These are phyloP conservation scores for Vulpes lagopus DNA, from an alignment of 2,113 vertebrate species.

Conservation along the genomic window DNA sequence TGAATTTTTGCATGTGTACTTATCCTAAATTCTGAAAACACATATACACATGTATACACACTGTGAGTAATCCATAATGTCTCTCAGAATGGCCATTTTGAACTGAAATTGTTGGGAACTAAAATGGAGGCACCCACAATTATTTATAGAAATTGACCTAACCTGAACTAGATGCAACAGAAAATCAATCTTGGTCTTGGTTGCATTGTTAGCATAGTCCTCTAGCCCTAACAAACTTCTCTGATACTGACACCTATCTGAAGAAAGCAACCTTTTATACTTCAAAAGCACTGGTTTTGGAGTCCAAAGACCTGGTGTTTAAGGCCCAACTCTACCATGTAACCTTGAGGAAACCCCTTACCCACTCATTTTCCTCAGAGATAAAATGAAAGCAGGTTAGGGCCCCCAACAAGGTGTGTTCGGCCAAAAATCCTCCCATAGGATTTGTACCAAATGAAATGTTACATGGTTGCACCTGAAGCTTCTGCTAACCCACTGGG, in stretches of 20 bases:
- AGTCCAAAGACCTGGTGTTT: neutral
- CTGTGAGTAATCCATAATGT: neutral
- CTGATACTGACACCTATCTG: neutral
- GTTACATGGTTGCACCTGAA: neutral
- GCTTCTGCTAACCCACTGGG: neutral
- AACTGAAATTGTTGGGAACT: constrained; percentile 1
- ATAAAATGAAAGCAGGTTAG: neutral
- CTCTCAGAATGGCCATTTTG: neutral
- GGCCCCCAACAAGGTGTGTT: neutral
- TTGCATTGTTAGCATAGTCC: neutral
- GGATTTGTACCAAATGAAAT: neutral
- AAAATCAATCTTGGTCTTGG: neutral
- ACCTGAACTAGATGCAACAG: neutral
- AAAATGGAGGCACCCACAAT: neutral
- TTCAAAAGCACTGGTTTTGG: neutral
- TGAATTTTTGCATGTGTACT: neutral
- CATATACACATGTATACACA: too few relatives aligned
- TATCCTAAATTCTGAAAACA: neutral
- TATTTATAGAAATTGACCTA: neutral
- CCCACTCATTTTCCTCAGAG: neutral
- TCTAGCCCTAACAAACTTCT: neutral
- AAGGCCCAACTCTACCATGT: neutral
- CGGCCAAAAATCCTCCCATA: neutral
- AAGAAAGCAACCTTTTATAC: neutral
- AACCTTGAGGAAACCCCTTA: neutral